Percentiles rank a stretch among this genome's conserved stretches.
phyloP scores from a whole-genome alignment of 2,888 invertebrate species.

The Drosophila paramelanica region DNA sequence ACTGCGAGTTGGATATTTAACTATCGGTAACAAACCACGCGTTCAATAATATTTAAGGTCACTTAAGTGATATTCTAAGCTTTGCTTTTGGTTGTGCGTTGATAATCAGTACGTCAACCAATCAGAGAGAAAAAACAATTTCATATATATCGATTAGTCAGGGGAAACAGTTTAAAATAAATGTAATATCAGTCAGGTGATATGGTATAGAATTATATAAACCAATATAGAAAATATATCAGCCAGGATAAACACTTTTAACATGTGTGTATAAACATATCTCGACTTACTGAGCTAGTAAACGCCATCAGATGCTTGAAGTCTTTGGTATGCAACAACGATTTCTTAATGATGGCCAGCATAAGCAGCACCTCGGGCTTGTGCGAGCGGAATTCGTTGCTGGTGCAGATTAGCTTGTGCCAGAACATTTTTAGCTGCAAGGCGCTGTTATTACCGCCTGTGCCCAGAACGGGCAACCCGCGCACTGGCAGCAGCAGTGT shows the following conservation, averaged over 20 bases:
- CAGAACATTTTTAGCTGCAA: slow-evolving; percentile 86
- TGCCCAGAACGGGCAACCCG: slow-evolving; percentile 89
- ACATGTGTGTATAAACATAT: not conserved
- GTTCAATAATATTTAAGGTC: too few species aligned
- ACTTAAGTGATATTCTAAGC: too few species aligned
- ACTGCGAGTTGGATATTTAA: too few species aligned
- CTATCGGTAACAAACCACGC: too few species aligned
- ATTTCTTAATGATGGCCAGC: slow-evolving; percentile 87
- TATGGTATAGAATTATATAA: too few species aligned
- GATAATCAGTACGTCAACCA: too few species aligned
- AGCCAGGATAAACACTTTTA: not conserved
- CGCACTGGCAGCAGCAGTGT: slow-evolving; percentile 89
- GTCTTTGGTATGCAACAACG: slow-evolving; percentile 68
- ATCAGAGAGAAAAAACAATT: too few species aligned
- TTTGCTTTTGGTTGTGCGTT: too few species aligned
- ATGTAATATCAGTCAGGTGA: too few species aligned
- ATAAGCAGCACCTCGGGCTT: slow-evolving; percentile 88
- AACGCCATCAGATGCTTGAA: slow-evolving; percentile 69
- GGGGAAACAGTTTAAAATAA: too few species aligned
- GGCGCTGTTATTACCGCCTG: slow-evolving; percentile 83
- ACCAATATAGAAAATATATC: too few species aligned
- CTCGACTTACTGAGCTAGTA: slow-evolving; percentile 51
- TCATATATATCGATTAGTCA: too few species aligned
- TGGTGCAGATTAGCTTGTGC: slow-evolving; percentile 88
- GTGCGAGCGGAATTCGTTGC: slow-evolving; percentile 86